A percentile compares a stretch with the other conserved stretches of the same genome.
phyloP scores from a whole-genome alignment of 2,797 vertebrate genomes.

The Lepilemur ruficaudatus region DNA sequence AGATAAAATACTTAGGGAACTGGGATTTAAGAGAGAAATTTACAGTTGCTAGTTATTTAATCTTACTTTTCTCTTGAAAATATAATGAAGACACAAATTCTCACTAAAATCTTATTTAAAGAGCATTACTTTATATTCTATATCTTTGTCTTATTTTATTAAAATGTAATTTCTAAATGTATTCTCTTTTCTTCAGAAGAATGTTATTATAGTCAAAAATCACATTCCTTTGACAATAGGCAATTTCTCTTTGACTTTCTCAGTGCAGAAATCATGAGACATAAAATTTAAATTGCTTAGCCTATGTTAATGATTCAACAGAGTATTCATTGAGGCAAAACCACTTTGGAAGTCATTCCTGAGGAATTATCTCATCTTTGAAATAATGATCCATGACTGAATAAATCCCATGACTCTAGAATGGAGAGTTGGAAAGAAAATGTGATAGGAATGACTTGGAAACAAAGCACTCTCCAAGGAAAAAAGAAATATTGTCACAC shows the following conservation, averaged over 20 bases:
- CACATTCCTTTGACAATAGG: slow-evolving; percentile 41
- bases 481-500: neutral
- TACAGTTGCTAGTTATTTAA: neutral
- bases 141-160: neutral
- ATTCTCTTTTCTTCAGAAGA: neutral
- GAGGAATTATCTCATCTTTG: slow-evolving; percentile 49
- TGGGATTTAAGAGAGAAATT: neutral
- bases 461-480: neutral
- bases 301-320: slow-evolving; percentile 57
- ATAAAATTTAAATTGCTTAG: slow-evolving; percentile 35
- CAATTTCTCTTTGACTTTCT: slow-evolving; percentile 25
- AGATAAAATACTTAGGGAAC: neutral
- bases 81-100: neutral
- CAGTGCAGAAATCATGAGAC: neutral
- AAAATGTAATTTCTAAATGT: neutral
- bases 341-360: slow-evolving; percentile 17
- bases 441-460: neutral
- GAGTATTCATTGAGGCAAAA: neutral
- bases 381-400: slow-evolving; percentile 12
- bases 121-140: neutral
- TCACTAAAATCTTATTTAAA: neutral
- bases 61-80: neutral
- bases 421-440: neutral
- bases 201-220: neutral
- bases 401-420: neutral